Conservation (phyloP, 2,888 invertebrate species). For the Cylindroiulus punctatus region DNA sequence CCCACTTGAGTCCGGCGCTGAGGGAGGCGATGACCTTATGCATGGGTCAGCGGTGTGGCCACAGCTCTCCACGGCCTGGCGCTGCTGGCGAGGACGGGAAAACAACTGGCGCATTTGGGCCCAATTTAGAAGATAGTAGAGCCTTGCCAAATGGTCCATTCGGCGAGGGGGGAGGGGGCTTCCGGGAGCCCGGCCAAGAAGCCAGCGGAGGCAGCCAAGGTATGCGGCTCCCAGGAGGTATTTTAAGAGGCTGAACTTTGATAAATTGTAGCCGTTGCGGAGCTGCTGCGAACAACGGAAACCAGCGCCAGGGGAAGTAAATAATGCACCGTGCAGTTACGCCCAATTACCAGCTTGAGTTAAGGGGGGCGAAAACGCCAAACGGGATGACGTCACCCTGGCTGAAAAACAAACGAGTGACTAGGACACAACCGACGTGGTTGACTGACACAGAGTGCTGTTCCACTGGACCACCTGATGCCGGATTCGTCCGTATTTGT, state of each 20-base stretch:
- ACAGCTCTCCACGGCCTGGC: neutral
- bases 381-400: too few relatives aligned
- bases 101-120: neutral
- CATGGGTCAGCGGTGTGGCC: constrained; percentile 7
- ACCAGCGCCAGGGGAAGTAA: neutral
- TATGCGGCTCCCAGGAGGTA: neutral
- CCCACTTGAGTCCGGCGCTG: constrained; percentile 52
- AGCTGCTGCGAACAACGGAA: neutral
- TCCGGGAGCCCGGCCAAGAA: neutral
- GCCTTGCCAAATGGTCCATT: neutral
- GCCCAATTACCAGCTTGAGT: neutral
- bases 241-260: constrained; percentile 10
- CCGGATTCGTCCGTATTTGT: too few relatives aligned
- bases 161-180: neutral
- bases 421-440: too few relatives aligned
- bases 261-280: neutral
- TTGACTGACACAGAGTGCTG: too few relatives aligned
- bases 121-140: neutral
- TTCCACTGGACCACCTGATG: too few relatives aligned
- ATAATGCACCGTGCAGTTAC: neutral
- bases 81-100: too few relatives aligned
- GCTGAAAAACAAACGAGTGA: too few relatives aligned
- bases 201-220: neutral
- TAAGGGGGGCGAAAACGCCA: too few relatives aligned
- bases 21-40: constrained; percentile 47